Percentiles rank a stretch among this genome's conserved stretches.
phyloP scores from a whole-genome alignment of 2,113 vertebrate species.

The Odocoileus hemionus region DNA sequence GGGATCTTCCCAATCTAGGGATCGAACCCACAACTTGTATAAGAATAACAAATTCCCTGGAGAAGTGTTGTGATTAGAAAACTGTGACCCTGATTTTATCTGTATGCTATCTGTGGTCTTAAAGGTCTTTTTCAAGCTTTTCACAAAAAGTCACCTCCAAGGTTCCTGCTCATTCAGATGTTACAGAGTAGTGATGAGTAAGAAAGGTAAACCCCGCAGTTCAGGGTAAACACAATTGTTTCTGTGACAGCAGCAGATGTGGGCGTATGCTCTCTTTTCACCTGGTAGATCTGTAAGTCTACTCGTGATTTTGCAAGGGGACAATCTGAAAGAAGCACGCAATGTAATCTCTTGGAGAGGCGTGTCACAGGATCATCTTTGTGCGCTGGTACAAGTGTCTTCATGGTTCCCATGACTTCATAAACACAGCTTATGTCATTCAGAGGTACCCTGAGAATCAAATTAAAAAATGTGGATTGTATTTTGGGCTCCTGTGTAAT shows the following conservation, averaged over 20 bases:
- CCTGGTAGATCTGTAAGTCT: not conserved
- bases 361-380: not conserved
- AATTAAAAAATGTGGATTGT: not conserved
- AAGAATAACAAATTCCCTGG: not conserved
- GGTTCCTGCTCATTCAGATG: not conserved
- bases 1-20: not conserved
- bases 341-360: not conserved
- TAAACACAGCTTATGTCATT: conserved; percentile 1
- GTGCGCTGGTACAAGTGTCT: not conserved
- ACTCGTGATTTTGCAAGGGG: not conserved
- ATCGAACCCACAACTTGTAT: not conserved
- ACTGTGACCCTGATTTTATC: not conserved
- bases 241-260: not conserved
- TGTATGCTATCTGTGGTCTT: not conserved
- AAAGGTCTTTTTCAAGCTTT: not conserved
- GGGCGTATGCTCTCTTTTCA: not conserved
- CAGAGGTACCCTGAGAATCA: conserved; percentile 21
- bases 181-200: not conserved
- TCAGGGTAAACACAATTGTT: not conserved
- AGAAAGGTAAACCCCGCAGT: not conserved
- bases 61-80: not conserved
- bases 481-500: conserved; percentile 9
- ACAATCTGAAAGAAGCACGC: not conserved
- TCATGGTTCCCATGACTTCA: not conserved
- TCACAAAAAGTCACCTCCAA: not conserved